phyloP scores from a whole-genome alignment of 2,113 vertebrate genomes.

The Zapus hudsonius region DNA sequence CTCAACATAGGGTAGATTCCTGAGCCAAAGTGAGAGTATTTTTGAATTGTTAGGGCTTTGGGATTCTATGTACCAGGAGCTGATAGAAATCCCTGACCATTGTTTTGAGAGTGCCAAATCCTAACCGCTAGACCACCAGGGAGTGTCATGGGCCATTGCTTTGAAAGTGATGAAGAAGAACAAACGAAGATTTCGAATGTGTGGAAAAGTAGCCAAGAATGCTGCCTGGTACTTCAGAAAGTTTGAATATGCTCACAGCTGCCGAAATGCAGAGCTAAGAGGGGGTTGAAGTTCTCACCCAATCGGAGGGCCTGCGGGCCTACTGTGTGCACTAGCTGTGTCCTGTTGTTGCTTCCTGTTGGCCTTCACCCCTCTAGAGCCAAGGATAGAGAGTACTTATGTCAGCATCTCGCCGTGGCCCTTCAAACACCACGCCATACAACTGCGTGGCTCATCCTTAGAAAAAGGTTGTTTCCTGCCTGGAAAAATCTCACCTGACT shows the following conservation, averaged over 20 bases:
- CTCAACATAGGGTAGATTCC: neutral
- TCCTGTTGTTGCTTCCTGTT: neutral
- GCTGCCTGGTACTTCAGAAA: neutral
- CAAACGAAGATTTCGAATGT: neutral
- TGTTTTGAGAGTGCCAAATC: conserved; percentile 40
- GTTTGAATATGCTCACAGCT: neutral
- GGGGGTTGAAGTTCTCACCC: neutral
- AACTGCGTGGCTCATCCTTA: neutral
- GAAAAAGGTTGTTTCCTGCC: neutral
- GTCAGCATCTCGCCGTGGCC: neutral
- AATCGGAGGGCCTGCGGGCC: neutral
- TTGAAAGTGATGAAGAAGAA: conserved; percentile 34
- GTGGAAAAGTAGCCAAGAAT: neutral
- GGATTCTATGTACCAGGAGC: neutral
- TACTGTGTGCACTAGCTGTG: neutral
- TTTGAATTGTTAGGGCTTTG: neutral
- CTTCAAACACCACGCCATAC: neutral
- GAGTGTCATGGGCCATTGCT: neutral
- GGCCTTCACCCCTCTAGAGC: neutral
- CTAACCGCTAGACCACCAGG: too few relatives aligned
- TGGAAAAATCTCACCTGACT: neutral
- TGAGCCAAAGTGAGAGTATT: neutral
- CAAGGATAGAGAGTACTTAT: neutral
- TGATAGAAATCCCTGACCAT: neutral
- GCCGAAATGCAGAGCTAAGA: neutral